These are phyloP conservation scores for Jacana jacana DNA, from an alignment of 2,113 vertebrate genomes.

Conservation along the genomic window DNA sequence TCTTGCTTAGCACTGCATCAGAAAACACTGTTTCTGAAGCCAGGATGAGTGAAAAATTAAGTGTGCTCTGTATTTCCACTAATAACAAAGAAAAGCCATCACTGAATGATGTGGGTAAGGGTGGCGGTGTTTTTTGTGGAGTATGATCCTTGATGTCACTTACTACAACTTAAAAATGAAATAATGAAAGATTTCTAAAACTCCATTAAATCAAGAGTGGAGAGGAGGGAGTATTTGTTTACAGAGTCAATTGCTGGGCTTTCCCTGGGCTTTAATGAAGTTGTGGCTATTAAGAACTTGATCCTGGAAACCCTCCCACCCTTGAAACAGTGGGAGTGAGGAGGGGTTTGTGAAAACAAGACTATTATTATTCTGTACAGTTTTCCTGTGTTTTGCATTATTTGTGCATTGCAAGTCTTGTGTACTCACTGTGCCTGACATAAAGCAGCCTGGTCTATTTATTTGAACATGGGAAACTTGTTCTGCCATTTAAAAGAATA, in stretches of 20 bases:
- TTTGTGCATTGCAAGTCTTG: background rate
- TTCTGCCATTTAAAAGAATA: conserved; percentile 12
- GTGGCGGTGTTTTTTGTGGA: background rate
- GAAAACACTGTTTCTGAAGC: background rate
- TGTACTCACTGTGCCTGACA: background rate
- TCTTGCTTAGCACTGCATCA: background rate
- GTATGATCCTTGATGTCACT: background rate
- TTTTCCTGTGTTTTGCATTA: background rate
- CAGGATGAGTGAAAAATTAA: background rate
- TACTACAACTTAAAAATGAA: background rate
- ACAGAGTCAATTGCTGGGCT: conserved; percentile 19
- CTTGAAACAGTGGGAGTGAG: conserved; percentile 6
- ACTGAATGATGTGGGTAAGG: background rate
- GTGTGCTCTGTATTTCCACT: background rate
- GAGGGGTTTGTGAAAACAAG: conserved; percentile 27
- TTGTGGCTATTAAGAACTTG: conserved; percentile 35
- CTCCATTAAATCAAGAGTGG: background rate
- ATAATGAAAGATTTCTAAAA: background rate
- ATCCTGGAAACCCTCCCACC: conserved; percentile 39
- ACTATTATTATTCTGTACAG: background rate
- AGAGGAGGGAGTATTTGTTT: conserved; percentile 36
- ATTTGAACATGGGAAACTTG: background rate
- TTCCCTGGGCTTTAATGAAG: conserved; percentile 40
- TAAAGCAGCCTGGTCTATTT: background rate
- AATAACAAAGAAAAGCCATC: background rate